Evolutionary conservation across 2,888 invertebrate genomes (phyloP).

Genomic region (Sinopyrophorus schimmeli): DNA sequence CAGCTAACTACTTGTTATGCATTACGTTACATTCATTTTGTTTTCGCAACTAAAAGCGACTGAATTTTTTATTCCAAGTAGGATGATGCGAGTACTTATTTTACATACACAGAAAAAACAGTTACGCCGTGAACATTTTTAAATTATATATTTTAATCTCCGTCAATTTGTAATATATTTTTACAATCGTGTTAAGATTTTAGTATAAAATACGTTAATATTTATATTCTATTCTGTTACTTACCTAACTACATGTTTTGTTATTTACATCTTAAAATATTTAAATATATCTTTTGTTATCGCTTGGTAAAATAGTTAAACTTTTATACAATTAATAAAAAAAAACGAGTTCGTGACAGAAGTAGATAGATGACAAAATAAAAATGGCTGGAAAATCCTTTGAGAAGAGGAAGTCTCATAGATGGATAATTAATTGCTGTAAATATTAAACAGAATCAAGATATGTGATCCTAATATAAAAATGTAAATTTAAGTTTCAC

Average conservation of each 20-base stretch:
- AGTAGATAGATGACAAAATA: slow-evolving; percentile 46
- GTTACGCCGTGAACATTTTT: slow-evolving; percentile 16
- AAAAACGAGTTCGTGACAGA: slow-evolving; percentile 42
- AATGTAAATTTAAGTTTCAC: slow-evolving; percentile 34
- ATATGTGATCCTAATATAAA: slow-evolving; percentile 44
- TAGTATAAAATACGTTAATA: no score
- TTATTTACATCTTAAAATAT: slow-evolving; percentile 12
- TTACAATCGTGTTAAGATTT: no score
- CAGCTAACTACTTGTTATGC: slow-evolving; percentile 56
- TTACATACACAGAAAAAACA: slow-evolving; percentile 43
- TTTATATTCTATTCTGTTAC: no score
- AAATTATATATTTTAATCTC: slow-evolving; percentile 5
- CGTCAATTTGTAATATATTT: no score
- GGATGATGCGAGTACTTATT: slow-evolving; percentile 50
- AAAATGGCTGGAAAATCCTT: slow-evolving; percentile 46
- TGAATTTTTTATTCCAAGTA: slow-evolving; percentile 53
- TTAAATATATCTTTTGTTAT: slow-evolving; percentile 21
- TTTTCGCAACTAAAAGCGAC: slow-evolving; percentile 53
- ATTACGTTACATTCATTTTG: slow-evolving; percentile 55
- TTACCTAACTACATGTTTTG: no score
- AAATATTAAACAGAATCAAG: slow-evolving; percentile 44
- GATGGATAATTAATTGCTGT: slow-evolving; percentile 48
- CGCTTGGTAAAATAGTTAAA: slow-evolving; percentile 19
- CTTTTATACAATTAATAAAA: slow-evolving; percentile 21
- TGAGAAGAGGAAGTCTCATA: slow-evolving; percentile 45